Conservation (phyloP, 92 coral and sea anemone genomes). For the Meandrina meandrites region DNA sequence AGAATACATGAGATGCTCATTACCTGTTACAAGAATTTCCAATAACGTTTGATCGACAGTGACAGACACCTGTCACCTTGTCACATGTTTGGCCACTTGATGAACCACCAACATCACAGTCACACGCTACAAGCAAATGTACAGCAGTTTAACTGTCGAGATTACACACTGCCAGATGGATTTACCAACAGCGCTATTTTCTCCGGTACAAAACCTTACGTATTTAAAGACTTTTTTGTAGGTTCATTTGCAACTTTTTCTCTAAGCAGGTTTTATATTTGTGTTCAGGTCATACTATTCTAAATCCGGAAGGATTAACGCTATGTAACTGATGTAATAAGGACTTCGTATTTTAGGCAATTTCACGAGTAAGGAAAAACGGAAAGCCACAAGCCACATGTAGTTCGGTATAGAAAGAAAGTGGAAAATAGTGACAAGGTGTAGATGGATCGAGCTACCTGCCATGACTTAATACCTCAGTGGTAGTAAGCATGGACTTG, state of each 20-base stretch:
- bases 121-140: constrained; percentile 59
- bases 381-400: no score
- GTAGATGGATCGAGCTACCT: no score
- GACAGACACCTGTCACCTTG: constrained; percentile 83
- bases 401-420: no score
- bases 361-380: no score
- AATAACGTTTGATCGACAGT: constrained; percentile 72
- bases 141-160: not conserved
- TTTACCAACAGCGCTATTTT: not conserved
- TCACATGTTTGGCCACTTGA: constrained; percentile 61
- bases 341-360: no score
- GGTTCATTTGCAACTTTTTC: not conserved
- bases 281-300: not conserved
- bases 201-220: not conserved
- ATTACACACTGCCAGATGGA: not conserved
- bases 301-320: no score
- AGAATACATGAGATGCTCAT: not conserved
- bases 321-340: no score
- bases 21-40: constrained; percentile 73
- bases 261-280: not conserved
- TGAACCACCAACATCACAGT: constrained; percentile 85
- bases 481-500: no score
- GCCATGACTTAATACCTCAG: no score
- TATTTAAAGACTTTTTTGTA: not conserved
- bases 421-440: no score